Base-by-base conservation (phyloP, 2,113 vertebrate species). In the Petrocephalus zakoni region DNA sequence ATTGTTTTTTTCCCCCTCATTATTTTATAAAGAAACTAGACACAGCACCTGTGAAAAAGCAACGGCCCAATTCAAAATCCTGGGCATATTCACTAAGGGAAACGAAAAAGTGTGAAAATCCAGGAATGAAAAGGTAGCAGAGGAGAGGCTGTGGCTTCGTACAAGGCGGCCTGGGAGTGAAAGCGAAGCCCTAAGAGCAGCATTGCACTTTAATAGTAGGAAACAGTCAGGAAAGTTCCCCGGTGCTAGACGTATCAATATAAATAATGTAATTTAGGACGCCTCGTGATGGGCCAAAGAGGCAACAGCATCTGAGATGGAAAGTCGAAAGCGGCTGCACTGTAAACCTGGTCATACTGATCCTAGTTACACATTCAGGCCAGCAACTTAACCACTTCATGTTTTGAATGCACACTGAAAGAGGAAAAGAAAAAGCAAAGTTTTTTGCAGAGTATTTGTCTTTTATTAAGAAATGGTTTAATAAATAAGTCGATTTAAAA, bases 401-500 rank as follows among this genome's bases (percentile, higher is more conserved):
- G 37, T 42, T 78, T 42, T 78, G 37, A 42, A 78, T 1, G 17
- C 34, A 78, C 34, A 78, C 15, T 13, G 47, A 84, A 51, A 84
- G 42, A 42, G 42, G 82, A 85, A 2, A 13, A 83, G 19, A 29
- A 46, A 83, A 68, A 29, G 61, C 61, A 85, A 29, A 11, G 21
- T 25, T 25, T 51, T n/a, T 51, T n/a, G 21, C 82, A 51, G 78
- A 49, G 46, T 83, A 83, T 47, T 25, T 2, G 2, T 83, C 81
- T 85, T 85, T 85, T 85, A 85, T 85, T 85, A 85, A 85, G 82
- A 85, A 85, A 85, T 21, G 9, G 82, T 52, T 85, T 85, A 85
- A 85, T 85, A 85, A 85, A 85, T 85, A 85, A 85, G 13, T 52
- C 52, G 82, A 49, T 85, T 49, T 52, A 85, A 85, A 85, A 85